phyloP scores from a whole-genome alignment of 2,888 invertebrate genomes.

The Hemistola chrysoprasaria region DNA sequence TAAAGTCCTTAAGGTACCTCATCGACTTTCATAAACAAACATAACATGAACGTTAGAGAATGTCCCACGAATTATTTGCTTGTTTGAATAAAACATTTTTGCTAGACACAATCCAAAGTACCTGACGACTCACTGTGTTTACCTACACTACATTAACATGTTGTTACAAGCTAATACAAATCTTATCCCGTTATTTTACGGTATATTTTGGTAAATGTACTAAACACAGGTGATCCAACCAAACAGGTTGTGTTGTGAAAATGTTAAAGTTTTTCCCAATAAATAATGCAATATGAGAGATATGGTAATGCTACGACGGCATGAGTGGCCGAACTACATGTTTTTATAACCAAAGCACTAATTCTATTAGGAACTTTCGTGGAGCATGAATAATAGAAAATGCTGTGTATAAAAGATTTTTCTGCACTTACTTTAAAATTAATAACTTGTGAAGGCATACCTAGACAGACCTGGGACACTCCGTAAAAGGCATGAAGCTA shows the following conservation, averaged over 20 bases:
- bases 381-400: background rate
- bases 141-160: slow-evolving; percentile 64
- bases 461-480: too few relatives aligned
- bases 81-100: slow-evolving; percentile 60
- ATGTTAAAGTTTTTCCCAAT: slow-evolving; percentile 76
- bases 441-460: too few relatives aligned
- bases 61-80: slow-evolving; percentile 42
- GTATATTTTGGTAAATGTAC: slow-evolving; percentile 53
- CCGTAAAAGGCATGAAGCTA: too few relatives aligned
- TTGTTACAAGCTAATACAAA: slow-evolving; percentile 38
- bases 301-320: slow-evolving; percentile 34
- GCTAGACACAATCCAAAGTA: slow-evolving; percentile 58
- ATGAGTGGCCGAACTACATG: slow-evolving; percentile 16
- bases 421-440: too few relatives aligned
- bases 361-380: slow-evolving; percentile 39
- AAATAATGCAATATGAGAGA: slow-evolving; percentile 70
- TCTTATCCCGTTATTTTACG: slow-evolving; percentile 35
- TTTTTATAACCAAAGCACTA: slow-evolving; percentile 29
- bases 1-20: slow-evolving; percentile 34
- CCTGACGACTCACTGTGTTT: slow-evolving; percentile 45
- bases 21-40: slow-evolving; percentile 54
- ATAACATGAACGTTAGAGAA: slow-evolving; percentile 35
- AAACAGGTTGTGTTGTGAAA: slow-evolving; percentile 69
- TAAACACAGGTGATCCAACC: slow-evolving; percentile 66
- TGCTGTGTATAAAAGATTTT: too few relatives aligned